These are phyloP conservation scores for Melanotaenia nigrans DNA, from an alignment of 2,797 vertebrate genomes.

Conservation along the genomic window DNA sequence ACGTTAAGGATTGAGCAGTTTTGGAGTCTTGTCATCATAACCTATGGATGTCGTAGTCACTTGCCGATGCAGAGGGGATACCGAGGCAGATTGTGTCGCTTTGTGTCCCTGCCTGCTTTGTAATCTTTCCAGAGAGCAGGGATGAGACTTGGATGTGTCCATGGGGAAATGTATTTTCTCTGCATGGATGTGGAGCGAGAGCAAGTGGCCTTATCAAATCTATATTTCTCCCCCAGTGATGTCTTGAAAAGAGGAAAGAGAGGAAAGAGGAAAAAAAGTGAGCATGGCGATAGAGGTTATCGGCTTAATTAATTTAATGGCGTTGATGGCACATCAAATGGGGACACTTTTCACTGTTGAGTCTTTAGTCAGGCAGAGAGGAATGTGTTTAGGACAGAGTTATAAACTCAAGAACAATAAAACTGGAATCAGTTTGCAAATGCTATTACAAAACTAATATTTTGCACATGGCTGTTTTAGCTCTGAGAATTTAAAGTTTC, in stretches of 20 bases:
- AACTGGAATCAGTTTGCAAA: background rate
- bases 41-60: constrained; percentile 37
- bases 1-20: constrained; percentile 55
- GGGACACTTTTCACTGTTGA: constrained; percentile 26
- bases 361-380: constrained; percentile 44
- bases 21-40: constrained; percentile 55
- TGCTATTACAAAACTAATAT: background rate
- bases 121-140: constrained; percentile 58
- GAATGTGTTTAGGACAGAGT: constrained; percentile 31
- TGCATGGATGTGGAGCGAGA: constrained; percentile 45
- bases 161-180: constrained; percentile 62
- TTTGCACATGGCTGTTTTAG: background rate
- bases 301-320: constrained; percentile 64
- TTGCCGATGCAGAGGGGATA: constrained; percentile 31
- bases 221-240: constrained; percentile 58
- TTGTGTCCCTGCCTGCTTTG: constrained; percentile 37
- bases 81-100: constrained; percentile 43
- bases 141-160: constrained; percentile 53
- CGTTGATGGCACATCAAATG: constrained; percentile 50
- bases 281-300: constrained; percentile 21
- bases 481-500: background rate
- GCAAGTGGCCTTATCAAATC: constrained; percentile 62
- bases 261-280: constrained; percentile 17
- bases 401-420: constrained; percentile 19
- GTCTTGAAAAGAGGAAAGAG: constrained; percentile 33